phyloP scores from a whole-genome alignment of 2,888 invertebrate species.

The Arrhopalites spinosus region DNA sequence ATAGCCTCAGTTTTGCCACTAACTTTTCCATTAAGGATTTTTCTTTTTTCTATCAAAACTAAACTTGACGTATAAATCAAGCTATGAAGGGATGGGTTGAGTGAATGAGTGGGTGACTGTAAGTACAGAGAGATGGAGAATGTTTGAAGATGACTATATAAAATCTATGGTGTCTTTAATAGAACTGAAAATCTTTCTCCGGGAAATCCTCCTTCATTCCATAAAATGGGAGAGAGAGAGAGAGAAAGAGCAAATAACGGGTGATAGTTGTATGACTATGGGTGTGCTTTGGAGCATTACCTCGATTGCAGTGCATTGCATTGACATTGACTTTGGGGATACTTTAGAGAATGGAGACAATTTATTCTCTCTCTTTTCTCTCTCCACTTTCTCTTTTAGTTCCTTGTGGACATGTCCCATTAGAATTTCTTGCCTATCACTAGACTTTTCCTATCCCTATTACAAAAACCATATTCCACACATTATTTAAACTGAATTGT shows the following conservation, averaged over 20 bases:
- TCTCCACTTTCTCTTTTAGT: too few relatives aligned
- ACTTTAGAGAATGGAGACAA: slow-evolving; percentile 5
- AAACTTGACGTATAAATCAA: slow-evolving; percentile 27
- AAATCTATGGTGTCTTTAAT: too few relatives aligned
- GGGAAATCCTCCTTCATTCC: neutral
- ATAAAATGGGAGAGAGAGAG: neutral
- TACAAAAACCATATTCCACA: too few relatives aligned
- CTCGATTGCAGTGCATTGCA: neutral
- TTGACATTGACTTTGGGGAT: neutral
- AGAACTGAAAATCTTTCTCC: too few relatives aligned
- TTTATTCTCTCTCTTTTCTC: neutral
- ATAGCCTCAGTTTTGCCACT: neutral
- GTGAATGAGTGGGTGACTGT: slow-evolving; percentile 16
- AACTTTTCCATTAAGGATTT: slow-evolving; percentile 22
- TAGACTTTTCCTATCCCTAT: too few relatives aligned
- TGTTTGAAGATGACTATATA: too few relatives aligned
- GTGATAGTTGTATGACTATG: too few relatives aligned
- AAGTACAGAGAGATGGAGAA: too few relatives aligned
- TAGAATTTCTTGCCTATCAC: too few relatives aligned
- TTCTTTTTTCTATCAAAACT: slow-evolving; percentile 13
- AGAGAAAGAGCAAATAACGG: neutral
- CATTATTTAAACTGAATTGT: too few relatives aligned
- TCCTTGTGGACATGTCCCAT: too few relatives aligned
- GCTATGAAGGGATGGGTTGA: slow-evolving; percentile 1
- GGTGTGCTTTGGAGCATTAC: too few relatives aligned